Conservation (phyloP, 2,113 vertebrate genomes). For the Sclerurus mexicanus region DNA sequence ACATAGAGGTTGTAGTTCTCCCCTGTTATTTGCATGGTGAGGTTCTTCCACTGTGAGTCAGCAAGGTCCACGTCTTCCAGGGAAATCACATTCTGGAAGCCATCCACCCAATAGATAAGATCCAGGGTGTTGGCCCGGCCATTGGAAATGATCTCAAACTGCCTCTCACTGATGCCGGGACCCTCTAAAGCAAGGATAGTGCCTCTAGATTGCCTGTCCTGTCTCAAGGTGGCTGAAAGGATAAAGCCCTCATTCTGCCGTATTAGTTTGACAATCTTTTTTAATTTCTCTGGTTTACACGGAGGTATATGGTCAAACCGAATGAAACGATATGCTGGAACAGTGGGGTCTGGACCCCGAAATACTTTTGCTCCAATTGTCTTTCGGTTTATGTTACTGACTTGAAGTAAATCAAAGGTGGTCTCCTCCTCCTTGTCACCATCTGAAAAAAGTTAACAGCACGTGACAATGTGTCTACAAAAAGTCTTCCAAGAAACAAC, state of each 20-base stretch:
- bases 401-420: slow-evolving; percentile 87
- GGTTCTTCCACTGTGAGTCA: slow-evolving; percentile 93
- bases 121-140: slow-evolving; percentile 92
- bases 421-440: slow-evolving; percentile 81
- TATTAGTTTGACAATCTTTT: slow-evolving; percentile 79
- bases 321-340: slow-evolving; percentile 90
- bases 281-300: slow-evolving; percentile 76
- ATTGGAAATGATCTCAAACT: slow-evolving; percentile 93
- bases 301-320: slow-evolving; percentile 94
- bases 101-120: slow-evolving; percentile 88
- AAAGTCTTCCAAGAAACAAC: not conserved
- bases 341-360: slow-evolving; percentile 82
- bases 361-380: slow-evolving; percentile 93
- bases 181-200: slow-evolving; percentile 88
- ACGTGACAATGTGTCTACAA: not conserved
- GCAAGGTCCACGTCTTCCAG: slow-evolving; percentile 95
- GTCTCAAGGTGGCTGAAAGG: slow-evolving; percentile 85
- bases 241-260: slow-evolving; percentile 90
- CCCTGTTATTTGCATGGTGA: slow-evolving; percentile 88
- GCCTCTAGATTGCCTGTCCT: slow-evolving; percentile 88
- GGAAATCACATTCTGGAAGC: slow-evolving; percentile 83
- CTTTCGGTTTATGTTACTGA: slow-evolving; percentile 90
- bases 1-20: slow-evolving; percentile 90
- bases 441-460: slow-evolving; percentile 72
- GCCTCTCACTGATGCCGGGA: slow-evolving; percentile 75